phyloP scores from a whole-genome alignment of 2,888 invertebrate genomes.

The Arge pagana region DNA sequence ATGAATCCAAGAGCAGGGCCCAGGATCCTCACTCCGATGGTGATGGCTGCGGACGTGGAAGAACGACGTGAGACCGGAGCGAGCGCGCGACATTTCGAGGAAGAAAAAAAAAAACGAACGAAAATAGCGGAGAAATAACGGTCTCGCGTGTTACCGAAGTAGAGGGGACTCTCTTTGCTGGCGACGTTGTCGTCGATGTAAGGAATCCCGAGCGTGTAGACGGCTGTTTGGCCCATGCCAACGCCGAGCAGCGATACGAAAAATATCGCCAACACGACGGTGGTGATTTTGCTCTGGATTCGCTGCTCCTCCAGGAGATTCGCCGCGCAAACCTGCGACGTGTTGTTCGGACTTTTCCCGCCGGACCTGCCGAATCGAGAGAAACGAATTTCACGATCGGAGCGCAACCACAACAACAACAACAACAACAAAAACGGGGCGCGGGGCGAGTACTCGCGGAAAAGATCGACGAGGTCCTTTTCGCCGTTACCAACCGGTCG shows the following conservation, averaged over 20 bases:
- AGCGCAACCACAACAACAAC: too few species aligned
- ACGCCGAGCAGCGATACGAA: conserved; percentile 86
- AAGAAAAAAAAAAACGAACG: conserved; percentile 33
- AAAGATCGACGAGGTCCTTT: too few species aligned
- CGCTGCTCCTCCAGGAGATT: conserved; percentile 68
- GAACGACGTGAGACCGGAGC: too few species aligned
- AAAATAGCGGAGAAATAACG: background rate
- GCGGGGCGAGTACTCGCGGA: too few species aligned
- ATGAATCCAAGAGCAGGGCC: conserved; percentile 91
- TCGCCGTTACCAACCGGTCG: too few species aligned
- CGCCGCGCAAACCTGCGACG: conserved; percentile 67
- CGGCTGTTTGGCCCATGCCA: conserved; percentile 91
- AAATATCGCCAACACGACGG: conserved; percentile 84
- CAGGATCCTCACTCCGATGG: conserved; percentile 87
- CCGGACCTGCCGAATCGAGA: too few species aligned
- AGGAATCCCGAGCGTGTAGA: conserved; percentile 89
- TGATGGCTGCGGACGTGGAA: conserved; percentile 70
- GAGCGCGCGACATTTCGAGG: background rate
- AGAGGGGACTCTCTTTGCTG: conserved; percentile 87
- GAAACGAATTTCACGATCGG: too few species aligned
- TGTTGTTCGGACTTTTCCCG: conserved; percentile 4
- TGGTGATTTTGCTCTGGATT: conserved; percentile 76
- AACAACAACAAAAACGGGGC: too few species aligned
- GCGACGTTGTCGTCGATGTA: conserved; percentile 94
- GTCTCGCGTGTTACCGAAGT: conserved; percentile 72